Conservation (phyloP, 1,140 invertebrate genomes). For the silkworm (Bombyx mori) region DNA sequence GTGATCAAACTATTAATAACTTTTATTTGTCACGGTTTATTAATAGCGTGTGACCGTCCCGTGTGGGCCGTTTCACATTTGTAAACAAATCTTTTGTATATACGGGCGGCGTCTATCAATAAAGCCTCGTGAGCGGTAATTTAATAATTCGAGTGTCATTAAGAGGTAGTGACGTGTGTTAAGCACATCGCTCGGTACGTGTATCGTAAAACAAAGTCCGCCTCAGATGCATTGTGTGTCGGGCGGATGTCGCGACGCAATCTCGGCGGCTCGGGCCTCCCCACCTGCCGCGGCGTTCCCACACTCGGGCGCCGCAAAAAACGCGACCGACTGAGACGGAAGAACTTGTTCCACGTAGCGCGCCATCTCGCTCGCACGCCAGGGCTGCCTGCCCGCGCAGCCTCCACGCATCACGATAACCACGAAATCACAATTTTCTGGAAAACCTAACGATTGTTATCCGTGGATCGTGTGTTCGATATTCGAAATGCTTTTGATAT, state of each 20-base stretch:
- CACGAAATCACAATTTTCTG: constrained; percentile 57
- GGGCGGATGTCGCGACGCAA: constrained; percentile 67
- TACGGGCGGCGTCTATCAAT: no score
- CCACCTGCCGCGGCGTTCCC: constrained; percentile 69
- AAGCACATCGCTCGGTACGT: constrained; percentile 39
- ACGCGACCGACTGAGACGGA: constrained; percentile 46
- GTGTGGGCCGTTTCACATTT: background rate
- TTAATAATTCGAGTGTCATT: no score
- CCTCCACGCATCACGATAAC: constrained; percentile 38
- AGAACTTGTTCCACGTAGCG: constrained; percentile 24
- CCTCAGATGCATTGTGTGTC: constrained; percentile 63
- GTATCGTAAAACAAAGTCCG: constrained; percentile 64
- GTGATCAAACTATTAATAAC: constrained; percentile 2
- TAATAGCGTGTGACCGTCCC: constrained; percentile 30
- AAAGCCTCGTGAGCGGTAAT: no score
- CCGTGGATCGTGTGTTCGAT: constrained; percentile 16
- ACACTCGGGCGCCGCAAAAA: constrained; percentile 70
- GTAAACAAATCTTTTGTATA: no score
- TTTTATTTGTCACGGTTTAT: constrained; percentile 24
- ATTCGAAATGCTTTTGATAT: constrained; percentile 16
- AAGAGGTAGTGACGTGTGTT: constrained; percentile 41
- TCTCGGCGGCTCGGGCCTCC: constrained; percentile 44
- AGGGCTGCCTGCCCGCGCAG: constrained; percentile 34
- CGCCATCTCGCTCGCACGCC: constrained; percentile 41
- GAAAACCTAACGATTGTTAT: constrained; percentile 35